Conservation (phyloP, 2,113 vertebrate species). For the Oryzias woworae region DNA sequence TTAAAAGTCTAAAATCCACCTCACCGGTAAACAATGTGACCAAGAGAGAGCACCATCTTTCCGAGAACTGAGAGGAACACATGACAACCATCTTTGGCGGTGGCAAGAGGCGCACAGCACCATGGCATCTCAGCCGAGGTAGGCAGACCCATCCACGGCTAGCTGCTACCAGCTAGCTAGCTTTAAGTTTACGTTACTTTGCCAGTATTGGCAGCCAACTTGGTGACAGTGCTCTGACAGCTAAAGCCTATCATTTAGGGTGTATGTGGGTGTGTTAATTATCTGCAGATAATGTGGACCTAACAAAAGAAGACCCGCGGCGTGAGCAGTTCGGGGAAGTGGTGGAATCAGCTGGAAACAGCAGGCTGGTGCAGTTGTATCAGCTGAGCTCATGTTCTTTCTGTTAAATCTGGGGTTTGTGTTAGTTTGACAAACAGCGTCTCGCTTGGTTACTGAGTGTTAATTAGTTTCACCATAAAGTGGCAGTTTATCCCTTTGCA, state of each 20-base stretch:
- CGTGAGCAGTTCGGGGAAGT: constrained; percentile 33
- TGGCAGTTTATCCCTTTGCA: too few relatives aligned
- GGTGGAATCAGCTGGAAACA: constrained; percentile 71
- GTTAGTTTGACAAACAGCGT: not conserved
- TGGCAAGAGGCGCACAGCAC: constrained; percentile 59
- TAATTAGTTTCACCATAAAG: not conserved
- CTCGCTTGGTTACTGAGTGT: not conserved
- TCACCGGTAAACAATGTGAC: constrained; percentile 63
- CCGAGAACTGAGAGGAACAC: constrained; percentile 51
- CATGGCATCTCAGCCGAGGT: constrained; percentile 80
- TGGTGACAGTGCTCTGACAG: not conserved
- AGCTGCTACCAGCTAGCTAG: constrained; percentile 51
- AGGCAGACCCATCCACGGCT: constrained; percentile 46
- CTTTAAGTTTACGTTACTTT: not conserved
- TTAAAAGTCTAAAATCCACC: constrained; percentile 7
- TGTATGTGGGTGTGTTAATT: not conserved
- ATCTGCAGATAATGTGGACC: not conserved
- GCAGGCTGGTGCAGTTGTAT: constrained; percentile 33
- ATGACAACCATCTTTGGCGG: constrained; percentile 68
- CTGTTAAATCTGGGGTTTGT: not conserved
- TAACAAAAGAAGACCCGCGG: not conserved
- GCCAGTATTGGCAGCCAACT: not conserved
- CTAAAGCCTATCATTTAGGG: constrained; percentile 3
- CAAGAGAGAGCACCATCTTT: constrained; percentile 17
- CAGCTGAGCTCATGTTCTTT: not conserved